Evolutionary conservation across 2,888 invertebrate genomes (phyloP).

Genomic region (Eupithecia vulgata): DNA sequence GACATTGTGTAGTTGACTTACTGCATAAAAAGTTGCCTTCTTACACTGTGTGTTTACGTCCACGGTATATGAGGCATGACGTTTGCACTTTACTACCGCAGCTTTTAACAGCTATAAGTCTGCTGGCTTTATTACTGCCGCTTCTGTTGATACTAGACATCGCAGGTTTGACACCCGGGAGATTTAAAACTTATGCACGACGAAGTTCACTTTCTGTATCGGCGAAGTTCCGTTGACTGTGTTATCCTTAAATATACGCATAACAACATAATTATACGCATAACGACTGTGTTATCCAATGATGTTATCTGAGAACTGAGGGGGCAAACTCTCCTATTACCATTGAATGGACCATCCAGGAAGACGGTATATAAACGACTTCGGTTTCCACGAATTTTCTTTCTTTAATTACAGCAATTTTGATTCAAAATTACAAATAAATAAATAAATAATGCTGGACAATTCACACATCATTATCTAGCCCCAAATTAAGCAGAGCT

Average conservation of each 20-base stretch:
- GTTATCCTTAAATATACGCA: neutral
- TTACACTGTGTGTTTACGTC: neutral
- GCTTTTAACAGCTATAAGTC: slow-evolving; percentile 12
- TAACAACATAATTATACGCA: too few relatives aligned
- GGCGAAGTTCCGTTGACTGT: neutral
- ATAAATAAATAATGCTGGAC: too few relatives aligned
- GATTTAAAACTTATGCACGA: neutral
- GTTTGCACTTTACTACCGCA: slow-evolving; percentile 6
- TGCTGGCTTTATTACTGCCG: neutral
- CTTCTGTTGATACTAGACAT: slow-evolving; percentile 6
- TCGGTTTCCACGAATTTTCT: too few relatives aligned
- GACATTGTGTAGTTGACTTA: neutral
- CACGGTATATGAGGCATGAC: slow-evolving; percentile 1
- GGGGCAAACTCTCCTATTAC: too few relatives aligned
- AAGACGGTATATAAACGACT: too few relatives aligned
- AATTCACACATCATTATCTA: too few relatives aligned
- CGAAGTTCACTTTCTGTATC: neutral
- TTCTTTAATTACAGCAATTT: too few relatives aligned
- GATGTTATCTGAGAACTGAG: too few relatives aligned
- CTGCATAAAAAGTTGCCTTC: neutral
- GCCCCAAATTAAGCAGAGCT: too few relatives aligned
- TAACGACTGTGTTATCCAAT: too few relatives aligned
- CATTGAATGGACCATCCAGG: too few relatives aligned
- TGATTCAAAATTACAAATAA: too few relatives aligned
- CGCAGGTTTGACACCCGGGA: neutral